phyloP scores from a whole-genome alignment of 2,797 vertebrate genomes.

The Darevskia mixta region DNA sequence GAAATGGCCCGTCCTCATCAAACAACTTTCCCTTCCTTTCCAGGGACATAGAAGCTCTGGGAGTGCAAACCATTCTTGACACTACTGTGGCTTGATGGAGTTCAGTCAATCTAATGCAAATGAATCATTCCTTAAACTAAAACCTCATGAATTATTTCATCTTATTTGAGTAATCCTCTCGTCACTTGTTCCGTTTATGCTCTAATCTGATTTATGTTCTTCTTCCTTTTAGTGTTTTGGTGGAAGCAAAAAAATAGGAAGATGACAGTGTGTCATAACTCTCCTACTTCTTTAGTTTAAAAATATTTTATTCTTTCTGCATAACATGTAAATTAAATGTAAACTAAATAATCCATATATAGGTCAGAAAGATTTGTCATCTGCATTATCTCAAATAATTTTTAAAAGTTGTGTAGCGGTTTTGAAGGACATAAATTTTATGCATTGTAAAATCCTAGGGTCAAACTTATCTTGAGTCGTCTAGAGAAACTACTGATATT shows the following conservation, averaged over 20 bases:
- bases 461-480: not conserved
- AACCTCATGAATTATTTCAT: constrained; percentile 41
- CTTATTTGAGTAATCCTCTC: constrained; percentile 44
- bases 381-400: not conserved
- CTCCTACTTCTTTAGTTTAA: not conserved
- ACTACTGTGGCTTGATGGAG: not conserved
- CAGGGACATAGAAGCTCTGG: too few species aligned
- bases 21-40: not conserved
- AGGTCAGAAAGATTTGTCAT: constrained; percentile 19
- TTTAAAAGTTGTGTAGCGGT: not conserved
- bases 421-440: not conserved
- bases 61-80: not conserved
- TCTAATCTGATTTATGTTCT: constrained; percentile 26
- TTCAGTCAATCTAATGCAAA: constrained; percentile 37
- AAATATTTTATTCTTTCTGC: constrained; percentile 26
- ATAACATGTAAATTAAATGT: constrained; percentile 26
- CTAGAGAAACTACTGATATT: too few species aligned
- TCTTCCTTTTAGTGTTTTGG: constrained; percentile 24
- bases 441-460: not conserved
- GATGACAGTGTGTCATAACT: not conserved
- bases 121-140: constrained; percentile 44
- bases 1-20: not conserved
- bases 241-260: constrained; percentile 14
- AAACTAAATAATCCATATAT: constrained; percentile 31
- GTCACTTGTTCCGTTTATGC: constrained; percentile 27